Conservation (phyloP, 2,797 vertebrate species). For the Ciconia nigra region DNA sequence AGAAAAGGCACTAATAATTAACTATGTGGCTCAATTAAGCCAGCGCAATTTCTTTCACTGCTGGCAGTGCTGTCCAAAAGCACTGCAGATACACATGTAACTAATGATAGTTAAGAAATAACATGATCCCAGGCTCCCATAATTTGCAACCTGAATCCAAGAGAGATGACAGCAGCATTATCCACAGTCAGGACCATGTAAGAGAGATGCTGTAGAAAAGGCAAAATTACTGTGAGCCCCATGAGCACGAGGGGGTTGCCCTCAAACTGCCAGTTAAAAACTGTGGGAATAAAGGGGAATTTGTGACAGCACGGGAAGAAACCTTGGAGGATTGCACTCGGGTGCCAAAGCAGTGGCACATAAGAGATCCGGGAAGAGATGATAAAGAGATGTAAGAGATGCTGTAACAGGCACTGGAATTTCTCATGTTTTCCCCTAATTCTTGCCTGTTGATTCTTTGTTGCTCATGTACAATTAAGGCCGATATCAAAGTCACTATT, state of each 20-base stretch:
- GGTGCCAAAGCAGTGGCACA: not conserved
- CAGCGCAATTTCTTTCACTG: not conserved
- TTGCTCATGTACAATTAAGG: not conserved
- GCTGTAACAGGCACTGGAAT: not conserved
- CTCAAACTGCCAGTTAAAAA: not conserved
- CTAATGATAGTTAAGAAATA: not conserved
- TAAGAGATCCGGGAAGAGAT: not conserved
- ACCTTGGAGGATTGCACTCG: not conserved
- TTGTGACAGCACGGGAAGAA: not conserved
- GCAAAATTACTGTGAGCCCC: not conserved
- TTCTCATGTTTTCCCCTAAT: not conserved
- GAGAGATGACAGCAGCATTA: not conserved
- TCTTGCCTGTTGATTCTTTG: not conserved
- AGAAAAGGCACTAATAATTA: constrained; percentile 43
- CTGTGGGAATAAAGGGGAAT: not conserved
- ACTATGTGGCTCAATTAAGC: constrained; percentile 12
- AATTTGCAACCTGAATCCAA: not conserved
- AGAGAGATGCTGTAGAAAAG: not conserved
- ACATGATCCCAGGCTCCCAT: not conserved
- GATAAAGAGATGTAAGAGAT: fast-evolving
- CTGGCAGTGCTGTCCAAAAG: not conserved
- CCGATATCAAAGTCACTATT: not conserved
- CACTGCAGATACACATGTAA: not conserved
- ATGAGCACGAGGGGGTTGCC: fast-evolving
- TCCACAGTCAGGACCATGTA: fast-evolving